A percentile compares a stretch with the other conserved stretches of the same genome.
These are phyloP conservation scores for Bombus affinis DNA, from an alignment of 1,140 invertebrate genomes.

Conservation along the genomic window DNA sequence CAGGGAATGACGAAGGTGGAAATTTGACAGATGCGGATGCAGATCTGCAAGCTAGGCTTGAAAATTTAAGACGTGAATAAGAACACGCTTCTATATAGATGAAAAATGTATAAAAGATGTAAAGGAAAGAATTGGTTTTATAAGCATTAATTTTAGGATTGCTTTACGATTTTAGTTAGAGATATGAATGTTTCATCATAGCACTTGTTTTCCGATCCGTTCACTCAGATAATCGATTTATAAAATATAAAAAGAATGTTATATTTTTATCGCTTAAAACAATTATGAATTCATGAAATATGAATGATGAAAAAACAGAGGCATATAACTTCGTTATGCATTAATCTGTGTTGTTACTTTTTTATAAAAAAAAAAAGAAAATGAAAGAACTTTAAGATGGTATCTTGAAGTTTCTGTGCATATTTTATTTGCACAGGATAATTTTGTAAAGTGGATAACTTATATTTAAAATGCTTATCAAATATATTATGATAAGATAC, in stretches of 20 bases:
- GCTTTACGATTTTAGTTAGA: neutral
- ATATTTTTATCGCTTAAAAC: neutral
- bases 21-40: constrained; percentile 94
- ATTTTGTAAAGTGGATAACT: constrained; percentile 19
- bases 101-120: constrained; percentile 34
- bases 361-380: neutral
- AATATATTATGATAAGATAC: constrained; percentile 14
- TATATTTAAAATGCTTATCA: neutral
- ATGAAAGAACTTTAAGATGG: neutral
- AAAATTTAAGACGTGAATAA: constrained; percentile 96
- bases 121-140: constrained; percentile 17
- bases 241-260: neutral
- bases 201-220: neutral
- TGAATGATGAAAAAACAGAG: neutral
- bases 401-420: constrained; percentile 6
- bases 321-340: neutral
- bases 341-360: neutral
- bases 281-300: neutral
- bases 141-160: constrained; percentile 10
- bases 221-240: neutral
- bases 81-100: neutral
- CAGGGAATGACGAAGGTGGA: constrained; percentile 81
- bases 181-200: neutral
- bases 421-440: neutral
- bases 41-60: constrained; percentile 96